Evolutionary conservation across 2,888 invertebrate genomes (phyloP), one percentile per base, ranked within the genome.

Genomic region (Hoplodrina blanda): DNA sequence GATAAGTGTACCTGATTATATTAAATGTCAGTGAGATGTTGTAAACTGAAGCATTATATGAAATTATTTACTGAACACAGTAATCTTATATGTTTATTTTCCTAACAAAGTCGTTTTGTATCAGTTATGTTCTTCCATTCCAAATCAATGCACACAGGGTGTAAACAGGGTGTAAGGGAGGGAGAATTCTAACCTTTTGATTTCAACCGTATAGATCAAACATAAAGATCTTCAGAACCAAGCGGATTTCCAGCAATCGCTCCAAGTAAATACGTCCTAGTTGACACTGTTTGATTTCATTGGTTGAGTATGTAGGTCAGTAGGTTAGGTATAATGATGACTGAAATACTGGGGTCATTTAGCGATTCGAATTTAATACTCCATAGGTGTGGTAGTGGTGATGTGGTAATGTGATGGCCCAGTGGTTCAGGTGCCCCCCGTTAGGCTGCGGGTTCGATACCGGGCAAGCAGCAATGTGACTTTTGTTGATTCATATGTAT

Each of bases 21-120:
- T 37, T 69, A 65, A 61, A 66, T 57, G 80, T 73, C 76, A 73
- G 80, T 73, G 74, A 73, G 33, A 73, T 67, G 67, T 74, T 60
- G 44, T 44, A 44, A 71, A 77, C 25, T 30, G 41, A 55, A 41
- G 64, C 52, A 65, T 59, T 19, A 49, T 49, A 66, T 41, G 56
- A 80, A 62, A 80, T 49, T 49, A 76, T 62, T 63, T 11, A 56
- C 17, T 46, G 15, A 17, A 56, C 30, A 62, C 20, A 61, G 13
- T 10, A 55, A 56, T 68, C 20, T 25, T 25, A 25, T 46, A 25
- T 67, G 62, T 62, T 62, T 76, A 65, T 65, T 62, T 60, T 60
- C 19, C 41, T 55, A 15, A 20, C 46, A 55, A 53, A 62, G 5
- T 19, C 53, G 3, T 66, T 53, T 50, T 60, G 8, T 53, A 56